phyloP scores from a whole-genome alignment of 2,113 vertebrate genomes.

The Potamarius usumacintae region DNA sequence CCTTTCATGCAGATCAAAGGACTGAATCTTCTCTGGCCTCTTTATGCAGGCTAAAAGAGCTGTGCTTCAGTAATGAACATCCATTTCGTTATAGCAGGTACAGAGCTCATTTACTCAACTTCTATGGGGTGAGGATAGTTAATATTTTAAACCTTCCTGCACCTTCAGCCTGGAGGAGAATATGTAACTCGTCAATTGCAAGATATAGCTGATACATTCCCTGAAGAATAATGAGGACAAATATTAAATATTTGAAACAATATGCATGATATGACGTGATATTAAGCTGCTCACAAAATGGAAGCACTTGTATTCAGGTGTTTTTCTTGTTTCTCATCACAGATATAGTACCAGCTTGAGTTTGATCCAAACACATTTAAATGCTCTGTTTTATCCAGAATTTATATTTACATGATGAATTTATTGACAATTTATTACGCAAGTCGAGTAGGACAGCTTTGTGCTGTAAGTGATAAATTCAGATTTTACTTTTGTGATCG shows the following conservation, averaged over 20 bases:
- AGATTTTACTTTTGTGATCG: background rate
- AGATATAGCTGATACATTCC: background rate
- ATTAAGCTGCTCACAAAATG: background rate
- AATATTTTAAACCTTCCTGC: constrained; percentile 29
- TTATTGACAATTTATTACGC: background rate
- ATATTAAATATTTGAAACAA: constrained; percentile 25
- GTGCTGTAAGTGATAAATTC: background rate
- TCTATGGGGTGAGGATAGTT: constrained; percentile 28
- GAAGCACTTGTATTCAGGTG: background rate
- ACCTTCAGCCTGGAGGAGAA: constrained; percentile 14
- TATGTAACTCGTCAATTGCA: constrained; percentile 4
- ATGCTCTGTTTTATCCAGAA: background rate
- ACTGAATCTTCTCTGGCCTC: constrained; percentile 44
- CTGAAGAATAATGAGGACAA: background rate
- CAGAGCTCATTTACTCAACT: constrained; percentile 32
- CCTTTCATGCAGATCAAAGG: constrained; percentile 57
- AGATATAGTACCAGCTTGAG: background rate
- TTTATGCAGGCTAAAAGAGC: constrained; percentile 56
- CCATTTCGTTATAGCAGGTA: constrained; percentile 54
- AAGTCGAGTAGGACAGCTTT: background rate
- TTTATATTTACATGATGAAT: background rate
- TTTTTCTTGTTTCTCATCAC: background rate
- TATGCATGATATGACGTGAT: background rate
- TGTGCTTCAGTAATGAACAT: constrained; percentile 38
- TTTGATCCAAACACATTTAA: background rate